These are phyloP conservation scores for Xestia c-nigrum DNA, from an alignment of 2,888 invertebrate species.

Conservation along the genomic window DNA sequence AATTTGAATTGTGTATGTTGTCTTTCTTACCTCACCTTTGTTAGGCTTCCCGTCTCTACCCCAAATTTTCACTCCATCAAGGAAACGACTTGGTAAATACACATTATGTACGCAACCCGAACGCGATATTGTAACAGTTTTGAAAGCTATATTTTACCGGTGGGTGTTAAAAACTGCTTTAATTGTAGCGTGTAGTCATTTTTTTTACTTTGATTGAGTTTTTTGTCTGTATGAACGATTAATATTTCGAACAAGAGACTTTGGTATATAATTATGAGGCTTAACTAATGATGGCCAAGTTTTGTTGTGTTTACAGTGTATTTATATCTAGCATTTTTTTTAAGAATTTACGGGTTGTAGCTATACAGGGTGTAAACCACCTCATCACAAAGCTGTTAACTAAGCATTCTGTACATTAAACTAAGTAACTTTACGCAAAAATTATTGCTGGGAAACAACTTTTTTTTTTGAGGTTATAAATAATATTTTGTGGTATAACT, in stretches of 20 bases:
- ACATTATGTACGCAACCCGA: slow-evolving; percentile 59
- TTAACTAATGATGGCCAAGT: neutral
- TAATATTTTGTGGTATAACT: too few relatives aligned
- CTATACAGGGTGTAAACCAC: too few relatives aligned
- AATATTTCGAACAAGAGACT: neutral
- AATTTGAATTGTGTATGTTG: slow-evolving; percentile 76
- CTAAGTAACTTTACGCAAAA: too few relatives aligned
- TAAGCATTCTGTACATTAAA: too few relatives aligned
- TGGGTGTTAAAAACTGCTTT: slow-evolving; percentile 27
- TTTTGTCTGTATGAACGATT: slow-evolving; percentile 25
- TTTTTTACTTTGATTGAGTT: slow-evolving; percentile 20
- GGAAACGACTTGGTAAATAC: slow-evolving; percentile 76
- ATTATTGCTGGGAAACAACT: too few relatives aligned
- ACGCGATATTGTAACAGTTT: slow-evolving; percentile 52
- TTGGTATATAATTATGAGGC: slow-evolving; percentile 3
- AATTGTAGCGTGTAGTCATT: slow-evolving; percentile 9
- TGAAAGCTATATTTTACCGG: slow-evolving; percentile 50
- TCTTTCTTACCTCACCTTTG: slow-evolving; percentile 81
- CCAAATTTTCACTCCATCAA: slow-evolving; percentile 79
- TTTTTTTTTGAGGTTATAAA: too few relatives aligned
- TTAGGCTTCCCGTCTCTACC: slow-evolving; percentile 80
- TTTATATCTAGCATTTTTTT: neutral
- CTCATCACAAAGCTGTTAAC: too few relatives aligned
- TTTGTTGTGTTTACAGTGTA: neutral
- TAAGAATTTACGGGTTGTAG: too few relatives aligned